A percentile compares a stretch with the other conserved stretches of the same genome.
phyloP scores from a whole-genome alignment of 2,888 invertebrate genomes.

The Odontomyia ornata region DNA sequence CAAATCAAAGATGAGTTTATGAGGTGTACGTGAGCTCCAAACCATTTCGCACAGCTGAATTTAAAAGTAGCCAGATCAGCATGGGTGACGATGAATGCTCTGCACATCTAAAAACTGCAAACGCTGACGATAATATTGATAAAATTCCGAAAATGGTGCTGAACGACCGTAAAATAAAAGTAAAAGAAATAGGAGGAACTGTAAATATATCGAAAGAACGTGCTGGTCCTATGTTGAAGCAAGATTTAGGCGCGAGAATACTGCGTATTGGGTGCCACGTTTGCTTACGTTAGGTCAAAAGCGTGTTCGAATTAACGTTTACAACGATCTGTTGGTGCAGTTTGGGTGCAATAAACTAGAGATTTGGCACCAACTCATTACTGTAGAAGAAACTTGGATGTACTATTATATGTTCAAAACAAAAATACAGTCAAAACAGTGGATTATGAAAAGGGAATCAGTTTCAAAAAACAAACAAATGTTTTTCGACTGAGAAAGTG shows the following conservation, averaged over 20 bases:
- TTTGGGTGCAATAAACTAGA: conserved; percentile 56
- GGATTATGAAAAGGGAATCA: conserved; percentile 44
- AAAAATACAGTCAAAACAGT: conserved; percentile 30
- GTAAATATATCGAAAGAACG: conserved; percentile 48
- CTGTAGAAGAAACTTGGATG: conserved; percentile 59
- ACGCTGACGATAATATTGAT: background rate
- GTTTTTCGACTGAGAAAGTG: conserved; percentile 9
- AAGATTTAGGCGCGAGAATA: conserved; percentile 56
- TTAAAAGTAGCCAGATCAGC: conserved; percentile 9
- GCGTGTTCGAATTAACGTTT: conserved; percentile 55
- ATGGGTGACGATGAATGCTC: conserved; percentile 43
- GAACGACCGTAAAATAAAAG: conserved; percentile 55
- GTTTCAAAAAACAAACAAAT: conserved; percentile 10
- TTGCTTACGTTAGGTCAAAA: conserved; percentile 56
- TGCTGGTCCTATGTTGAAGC: conserved; percentile 53
- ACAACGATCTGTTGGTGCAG: conserved; percentile 54
- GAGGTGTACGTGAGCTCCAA: conserved; percentile 44
- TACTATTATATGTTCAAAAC: conserved; percentile 56
- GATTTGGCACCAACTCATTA: conserved; percentile 56
- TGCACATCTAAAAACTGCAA: conserved; percentile 41
- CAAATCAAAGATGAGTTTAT: conserved; percentile 24
- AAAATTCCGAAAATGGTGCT: conserved; percentile 52
- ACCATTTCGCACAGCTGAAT: conserved; percentile 39
- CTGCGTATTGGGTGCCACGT: conserved; percentile 57
- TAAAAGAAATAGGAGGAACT: conserved; percentile 54